A percentile compares a stretch with the other conserved stretches of the same genome.
Conservation (phyloP, 2,113 vertebrate genomes). For the Fukomys damarensis region DNA sequence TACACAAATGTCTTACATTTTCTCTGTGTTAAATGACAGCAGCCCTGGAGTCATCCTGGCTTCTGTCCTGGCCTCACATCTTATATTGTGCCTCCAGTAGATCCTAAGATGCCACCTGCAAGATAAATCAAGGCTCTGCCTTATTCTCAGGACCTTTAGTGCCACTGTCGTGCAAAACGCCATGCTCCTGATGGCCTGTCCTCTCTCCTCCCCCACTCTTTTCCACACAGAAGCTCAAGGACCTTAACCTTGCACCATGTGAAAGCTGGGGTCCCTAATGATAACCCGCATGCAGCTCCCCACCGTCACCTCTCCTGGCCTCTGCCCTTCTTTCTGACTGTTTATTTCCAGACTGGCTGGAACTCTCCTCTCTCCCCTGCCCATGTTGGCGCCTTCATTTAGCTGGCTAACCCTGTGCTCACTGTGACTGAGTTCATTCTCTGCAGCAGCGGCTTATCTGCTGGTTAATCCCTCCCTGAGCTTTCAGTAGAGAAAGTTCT, state of each 20-base stretch:
- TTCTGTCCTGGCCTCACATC: background rate
- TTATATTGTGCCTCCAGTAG: background rate
- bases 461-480: background rate
- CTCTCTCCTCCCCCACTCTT: background rate
- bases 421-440: background rate
- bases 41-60: background rate
- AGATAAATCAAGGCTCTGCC: background rate
- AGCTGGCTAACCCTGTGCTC: background rate
- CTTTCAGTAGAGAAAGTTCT: background rate
- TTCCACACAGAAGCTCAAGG: rapidly evolving
- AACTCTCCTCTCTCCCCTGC: background rate
- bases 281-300: background rate
- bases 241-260: background rate
- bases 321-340: background rate
- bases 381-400: background rate
- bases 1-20: background rate
- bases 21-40: background rate
- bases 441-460: background rate
- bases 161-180: rapidly evolving
- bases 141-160: background rate
- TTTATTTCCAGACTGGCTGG: background rate
- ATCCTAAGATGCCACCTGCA: background rate
- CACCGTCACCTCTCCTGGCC: background rate
- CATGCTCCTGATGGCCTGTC: background rate
- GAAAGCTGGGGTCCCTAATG: background rate